Evolutionary conservation across 1,140 invertebrate species (phyloP).

Genomic region (Rhyzopertha dominica): DNA sequence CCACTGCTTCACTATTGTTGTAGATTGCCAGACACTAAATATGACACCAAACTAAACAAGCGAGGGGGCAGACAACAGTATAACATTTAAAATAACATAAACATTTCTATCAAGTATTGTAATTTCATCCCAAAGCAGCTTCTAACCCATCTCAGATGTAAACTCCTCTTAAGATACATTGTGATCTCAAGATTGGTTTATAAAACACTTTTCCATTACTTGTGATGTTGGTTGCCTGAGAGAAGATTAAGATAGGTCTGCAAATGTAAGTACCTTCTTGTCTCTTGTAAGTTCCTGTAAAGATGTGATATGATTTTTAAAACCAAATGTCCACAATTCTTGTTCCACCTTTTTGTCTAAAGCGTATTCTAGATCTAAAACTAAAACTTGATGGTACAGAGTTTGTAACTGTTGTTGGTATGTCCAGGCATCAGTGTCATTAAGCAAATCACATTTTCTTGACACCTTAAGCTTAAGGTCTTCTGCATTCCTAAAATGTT

Average conservation of each 20-base stretch:
- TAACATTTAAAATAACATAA: too few relatives aligned
- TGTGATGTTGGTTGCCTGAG: too few relatives aligned
- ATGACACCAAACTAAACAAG: too few relatives aligned
- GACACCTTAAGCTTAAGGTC: slow-evolving; percentile 63
- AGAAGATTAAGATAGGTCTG: not conserved
- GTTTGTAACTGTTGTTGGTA: slow-evolving; percentile 64
- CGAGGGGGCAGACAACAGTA: too few relatives aligned
- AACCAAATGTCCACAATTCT: slow-evolving; percentile 83
- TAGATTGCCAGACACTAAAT: too few relatives aligned
- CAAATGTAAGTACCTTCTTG: slow-evolving; percentile 58
- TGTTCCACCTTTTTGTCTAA: slow-evolving; percentile 85
- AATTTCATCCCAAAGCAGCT: too few relatives aligned
- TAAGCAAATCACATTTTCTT: slow-evolving; percentile 57
- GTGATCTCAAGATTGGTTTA: too few relatives aligned
- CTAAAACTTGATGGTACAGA: slow-evolving; percentile 75
- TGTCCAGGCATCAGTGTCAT: slow-evolving; percentile 56
- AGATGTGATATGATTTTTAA: slow-evolving; percentile 80
- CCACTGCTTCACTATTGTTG: too few relatives aligned
- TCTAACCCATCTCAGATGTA: too few relatives aligned
- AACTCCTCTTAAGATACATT: too few relatives aligned
- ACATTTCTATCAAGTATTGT: too few relatives aligned
- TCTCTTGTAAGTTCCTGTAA: slow-evolving; percentile 72
- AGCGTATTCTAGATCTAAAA: slow-evolving; percentile 80
- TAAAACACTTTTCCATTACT: too few relatives aligned
- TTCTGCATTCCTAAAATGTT: slow-evolving; percentile 59